Base-by-base conservation (phyloP, 2,113 vertebrate genomes). In the Tetrax tetrax region DNA sequence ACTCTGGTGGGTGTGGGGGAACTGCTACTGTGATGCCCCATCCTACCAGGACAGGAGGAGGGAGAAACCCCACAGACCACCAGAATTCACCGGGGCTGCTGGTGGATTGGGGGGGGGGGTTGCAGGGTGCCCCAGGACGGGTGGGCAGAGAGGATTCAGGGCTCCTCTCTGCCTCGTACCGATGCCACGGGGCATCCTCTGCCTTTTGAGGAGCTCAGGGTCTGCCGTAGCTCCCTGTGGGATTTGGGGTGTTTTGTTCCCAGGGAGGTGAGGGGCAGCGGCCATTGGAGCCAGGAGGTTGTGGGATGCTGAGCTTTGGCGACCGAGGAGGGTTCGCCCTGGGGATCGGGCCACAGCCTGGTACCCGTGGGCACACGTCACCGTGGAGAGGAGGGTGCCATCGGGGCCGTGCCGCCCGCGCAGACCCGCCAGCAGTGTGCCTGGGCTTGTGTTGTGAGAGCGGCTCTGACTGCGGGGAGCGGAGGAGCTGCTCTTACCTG, bases 371-470 rank as follows among this genome's bases (percentile, higher is more conserved):
- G 41, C 64, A n/a, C 14, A 43, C 8, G 56, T 71, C 60, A 18
- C 21, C 0, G 6, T 27, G 48, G 54, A 56, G 68, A 69, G 38
- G 35, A 81, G 29, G 31, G 43, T 53, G 56, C 56, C 48, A 31
- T 43, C 14, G 8, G 14, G 56, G 24, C 64, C 1, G 0, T 37
- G 35, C 16, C 22, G 3, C 7, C 0, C 0, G 4, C 51, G 63
- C 87, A 1, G 3, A 41, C 10, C 23, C 1, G 0, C 37, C 7
- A 1, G 23, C 4, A 1, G 5, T 1, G 0, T 57, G 70, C 61
- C 50, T 23, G 18, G 48, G 6, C 20, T 65, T 35, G 28, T 43
- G 41, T 43, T 48, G 14, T 1, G 12, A 50, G 60, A 71, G n/a
- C 3, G 0, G 35, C 60, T 59, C 47, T 43, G 35, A 6, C 12